A percentile compares a stretch with the other conserved stretches of the same genome.
These are phyloP conservation scores for Blomia tropicalis DNA, from an alignment of 2,888 invertebrate species.

Conservation along the genomic window DNA sequence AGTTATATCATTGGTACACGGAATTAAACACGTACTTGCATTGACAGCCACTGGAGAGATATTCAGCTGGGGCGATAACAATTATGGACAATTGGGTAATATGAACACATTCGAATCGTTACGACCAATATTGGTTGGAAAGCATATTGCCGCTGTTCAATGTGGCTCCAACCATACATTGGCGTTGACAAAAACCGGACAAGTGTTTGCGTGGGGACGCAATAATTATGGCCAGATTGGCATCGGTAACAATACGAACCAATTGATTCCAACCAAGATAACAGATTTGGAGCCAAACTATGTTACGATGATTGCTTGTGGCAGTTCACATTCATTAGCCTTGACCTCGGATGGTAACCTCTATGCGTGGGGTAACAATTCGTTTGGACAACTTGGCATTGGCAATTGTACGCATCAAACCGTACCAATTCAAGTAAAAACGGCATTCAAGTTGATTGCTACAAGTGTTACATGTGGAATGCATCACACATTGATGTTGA, in stretches of 20 bases:
- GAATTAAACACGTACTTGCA: conserved; percentile 19
- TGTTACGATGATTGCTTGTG: conserved; percentile 4
- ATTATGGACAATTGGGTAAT: conserved; percentile 22
- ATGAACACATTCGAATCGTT: conserved; percentile 16
- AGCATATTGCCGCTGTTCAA: conserved; percentile 6
- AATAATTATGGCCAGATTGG: conserved; percentile 24
- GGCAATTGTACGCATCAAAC: conserved; percentile 21
- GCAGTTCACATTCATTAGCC: conserved; percentile 19
- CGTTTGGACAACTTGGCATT: conserved; percentile 14
- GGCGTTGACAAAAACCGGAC: conserved; percentile 18
- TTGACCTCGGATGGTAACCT: conserved; percentile 10
- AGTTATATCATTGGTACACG: conserved; percentile 13
- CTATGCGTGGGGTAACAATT: conserved; percentile 21
- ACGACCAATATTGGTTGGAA: conserved; percentile 12
- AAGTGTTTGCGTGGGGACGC: conserved; percentile 21
- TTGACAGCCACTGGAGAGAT: conserved; percentile 14
- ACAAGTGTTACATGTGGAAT: conserved; percentile 13
- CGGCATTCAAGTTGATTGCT: background rate
- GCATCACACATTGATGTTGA: conserved; percentile 16
- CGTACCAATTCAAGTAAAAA: conserved; percentile 1
- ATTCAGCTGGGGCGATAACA: conserved; percentile 22
- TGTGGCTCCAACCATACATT: conserved; percentile 22
- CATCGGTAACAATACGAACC: conserved; percentile 16
- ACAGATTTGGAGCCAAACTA: conserved; percentile 1
- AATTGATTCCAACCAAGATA: conserved; percentile 18